Evolutionary conservation across 2,797 vertebrate species (phyloP), one percentile per base, ranked within the genome.

Genomic region (Neostethus bicornis): DNA sequence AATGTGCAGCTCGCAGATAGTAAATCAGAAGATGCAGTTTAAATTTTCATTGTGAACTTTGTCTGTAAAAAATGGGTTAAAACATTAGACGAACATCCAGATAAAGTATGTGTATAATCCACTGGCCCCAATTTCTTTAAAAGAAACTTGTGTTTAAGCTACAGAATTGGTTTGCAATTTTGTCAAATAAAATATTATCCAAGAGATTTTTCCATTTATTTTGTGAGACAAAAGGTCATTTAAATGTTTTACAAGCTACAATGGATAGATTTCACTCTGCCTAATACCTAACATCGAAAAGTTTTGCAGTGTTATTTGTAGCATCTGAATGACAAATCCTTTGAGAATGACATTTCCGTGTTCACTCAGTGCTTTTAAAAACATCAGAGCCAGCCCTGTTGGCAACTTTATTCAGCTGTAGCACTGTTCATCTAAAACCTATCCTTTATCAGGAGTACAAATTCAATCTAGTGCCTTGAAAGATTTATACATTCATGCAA

Each of bases 401-500:
- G 70, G 75, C 66, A 87, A 89, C 77, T 84, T 70, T 78, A 83
- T 76, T 78, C 84, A 70, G 56, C 38, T 59, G 67, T 45, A 69
- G 81, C 85, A 80, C 57, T 86, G 86, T 87, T 91, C 90, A 87
- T 89, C 84, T 76, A 87, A 86, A 92, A 85, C 75, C 24, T 38
- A 86, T 75, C 85, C 77, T 87, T 89, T 89, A 88, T 87, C 83
- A 78, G 57, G 67, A 89, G 81, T 62, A 90, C 83, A 85, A 85
- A 91, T 90, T 87, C 85, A 91, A 90, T 85, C 81, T 81, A 73
- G 76, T 70, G 79, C 81, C 58, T 75, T 96, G 79, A 96, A 96
- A 95, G 87, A 96, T 96, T 96, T 93, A 96, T 94, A 75, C 56
- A 79, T 92, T 93, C 94, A 94, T 96, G 90, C 90, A 97, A 94